Percentiles rank a stretch among this genome's conserved stretches.
phyloP scores from a whole-genome alignment of 2,797 vertebrate species.

The Lithobates sylvaticus region DNA sequence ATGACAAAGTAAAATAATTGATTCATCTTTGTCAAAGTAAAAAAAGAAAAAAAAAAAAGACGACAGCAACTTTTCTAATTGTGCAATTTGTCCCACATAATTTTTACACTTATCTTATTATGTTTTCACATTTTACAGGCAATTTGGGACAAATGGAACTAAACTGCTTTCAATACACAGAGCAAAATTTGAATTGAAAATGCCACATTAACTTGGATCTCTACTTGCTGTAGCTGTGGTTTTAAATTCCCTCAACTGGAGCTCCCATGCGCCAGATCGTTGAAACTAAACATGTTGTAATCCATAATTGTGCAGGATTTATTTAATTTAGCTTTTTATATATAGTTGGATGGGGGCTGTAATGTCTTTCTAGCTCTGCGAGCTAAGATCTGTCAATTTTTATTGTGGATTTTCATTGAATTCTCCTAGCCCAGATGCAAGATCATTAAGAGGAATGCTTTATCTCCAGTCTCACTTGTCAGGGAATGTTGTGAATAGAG shows the following conservation, averaged over 20 bases:
- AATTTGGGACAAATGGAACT: conserved; percentile 23
- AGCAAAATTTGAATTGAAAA: conserved; percentile 39
- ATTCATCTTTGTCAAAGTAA: too few relatives aligned
- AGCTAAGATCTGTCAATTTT: conserved; percentile 78
- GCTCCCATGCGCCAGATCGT: conserved; percentile 72
- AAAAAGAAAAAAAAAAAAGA: too few relatives aligned
- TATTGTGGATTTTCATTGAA: conserved; percentile 78
- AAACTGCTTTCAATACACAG: conserved; percentile 22
- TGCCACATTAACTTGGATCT: conserved; percentile 59
- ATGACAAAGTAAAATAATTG: too few relatives aligned
- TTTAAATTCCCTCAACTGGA: conserved; percentile 65
- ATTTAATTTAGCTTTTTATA: conserved; percentile 80
- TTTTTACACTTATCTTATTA: neutral
- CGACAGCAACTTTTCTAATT: too few relatives aligned
- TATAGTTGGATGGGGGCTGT: conserved; percentile 78
- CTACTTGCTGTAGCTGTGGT: conserved; percentile 65
- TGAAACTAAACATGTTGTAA: conserved; percentile 80
- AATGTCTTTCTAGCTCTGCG: conserved; percentile 76
- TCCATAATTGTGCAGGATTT: conserved; percentile 81
- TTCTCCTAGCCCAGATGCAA: conserved; percentile 73
- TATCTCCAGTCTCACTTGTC: conserved; percentile 58
- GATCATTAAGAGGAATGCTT: conserved; percentile 63
- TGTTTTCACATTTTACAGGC: conserved; percentile 7
- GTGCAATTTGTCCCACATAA: neutral
- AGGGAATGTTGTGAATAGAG: conserved; percentile 43